A percentile compares a stretch with the other conserved stretches of the same genome.
Evolutionary conservation across 1,140 invertebrate genomes (phyloP).

Genomic region (Octopus bimaculoides): DNA sequence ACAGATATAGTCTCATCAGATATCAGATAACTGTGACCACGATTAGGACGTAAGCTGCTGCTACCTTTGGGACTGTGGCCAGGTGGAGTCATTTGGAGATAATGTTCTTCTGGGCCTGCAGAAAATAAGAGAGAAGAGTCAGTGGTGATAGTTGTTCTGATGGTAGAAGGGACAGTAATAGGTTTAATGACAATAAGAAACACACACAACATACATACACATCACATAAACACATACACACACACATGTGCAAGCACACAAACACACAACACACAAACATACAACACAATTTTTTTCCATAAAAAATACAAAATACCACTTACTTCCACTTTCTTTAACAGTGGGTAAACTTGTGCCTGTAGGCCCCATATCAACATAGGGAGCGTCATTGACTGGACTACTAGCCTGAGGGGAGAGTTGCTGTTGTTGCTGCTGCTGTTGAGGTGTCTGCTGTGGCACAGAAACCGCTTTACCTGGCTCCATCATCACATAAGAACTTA

Average conservation of each 20-base stretch:
- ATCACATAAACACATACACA: too few relatives aligned
- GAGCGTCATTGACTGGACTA: constrained; percentile 13
- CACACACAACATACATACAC: too few relatives aligned
- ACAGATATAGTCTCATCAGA: constrained; percentile 42
- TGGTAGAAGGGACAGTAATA: too few relatives aligned
- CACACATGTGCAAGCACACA: too few relatives aligned
- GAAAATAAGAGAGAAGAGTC: constrained; percentile 12
- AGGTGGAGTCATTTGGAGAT: constrained; percentile 39
- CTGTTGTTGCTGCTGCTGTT: background rate
- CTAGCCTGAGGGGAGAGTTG: background rate
- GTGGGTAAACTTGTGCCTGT: constrained; percentile 42
- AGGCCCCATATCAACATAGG: constrained; percentile 48
- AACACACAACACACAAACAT: too few relatives aligned
- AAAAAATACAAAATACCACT: constrained; percentile 20
- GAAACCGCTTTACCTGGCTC: constrained; percentile 19
- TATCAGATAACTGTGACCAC: constrained; percentile 43
- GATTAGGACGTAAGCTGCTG: constrained; percentile 38
- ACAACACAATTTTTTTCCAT: too few relatives aligned
- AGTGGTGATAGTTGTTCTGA: too few relatives aligned
- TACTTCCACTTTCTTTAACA: constrained; percentile 48
- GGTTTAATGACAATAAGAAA: too few relatives aligned
- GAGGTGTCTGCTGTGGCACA: constrained; percentile 30
- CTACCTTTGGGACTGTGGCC: constrained; percentile 30
- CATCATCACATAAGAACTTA: constrained; percentile 21
- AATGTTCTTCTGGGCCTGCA: constrained; percentile 41